Base-by-base conservation (phyloP, 2,113 vertebrate genomes). In the Ophthalmolycus amberensis region DNA sequence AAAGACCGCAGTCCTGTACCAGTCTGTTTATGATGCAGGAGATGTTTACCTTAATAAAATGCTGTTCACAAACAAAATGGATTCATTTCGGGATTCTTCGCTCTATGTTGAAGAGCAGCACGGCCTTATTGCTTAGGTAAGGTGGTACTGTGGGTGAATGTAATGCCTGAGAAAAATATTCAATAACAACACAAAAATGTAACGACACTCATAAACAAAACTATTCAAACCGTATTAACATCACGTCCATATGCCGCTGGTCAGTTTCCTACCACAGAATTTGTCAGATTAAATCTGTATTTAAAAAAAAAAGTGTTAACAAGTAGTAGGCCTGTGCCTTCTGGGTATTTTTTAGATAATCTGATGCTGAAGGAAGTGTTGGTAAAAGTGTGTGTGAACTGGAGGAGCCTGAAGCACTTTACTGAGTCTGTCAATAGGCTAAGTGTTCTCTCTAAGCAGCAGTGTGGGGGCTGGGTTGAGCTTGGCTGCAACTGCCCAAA, bases 391-490 rank as follows among this genome's bases (percentile, higher is more conserved):
- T 88, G 54, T 79, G 82, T 75, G 59, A 75, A 62, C 76, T 83
- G 82, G 54, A 87, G 79, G 65, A 88, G 89, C 86, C 89, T 34
- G 78, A 37, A 87, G 91, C 91, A 71, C 79, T 89, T 85, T 32
- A 16, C 63, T 4, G 54, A 75, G 89, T 90, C 80, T 85, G 89
- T 90, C 89, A 90, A 88, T 82, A 89, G 88, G 92, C 85, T 82
- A 93, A 92, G 85, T 92, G 88, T 86, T 91, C 62, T 87, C 85
- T 87, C 62, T 71, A 44, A 85, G 88, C 85, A 75, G 89, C 74
- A 85, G 79, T 84, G 84, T 80, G 88, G 78, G 86, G 82, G 89
- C 48, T 71, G 85, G 48, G 82, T 74, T 72, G 38, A 68, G 85
- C 66, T 82, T 67, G 71, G 78, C 85, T 90, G 76, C 83, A 83